phyloP scores from a whole-genome alignment of 2,888 invertebrate genomes.

The Mythimna pallens region DNA sequence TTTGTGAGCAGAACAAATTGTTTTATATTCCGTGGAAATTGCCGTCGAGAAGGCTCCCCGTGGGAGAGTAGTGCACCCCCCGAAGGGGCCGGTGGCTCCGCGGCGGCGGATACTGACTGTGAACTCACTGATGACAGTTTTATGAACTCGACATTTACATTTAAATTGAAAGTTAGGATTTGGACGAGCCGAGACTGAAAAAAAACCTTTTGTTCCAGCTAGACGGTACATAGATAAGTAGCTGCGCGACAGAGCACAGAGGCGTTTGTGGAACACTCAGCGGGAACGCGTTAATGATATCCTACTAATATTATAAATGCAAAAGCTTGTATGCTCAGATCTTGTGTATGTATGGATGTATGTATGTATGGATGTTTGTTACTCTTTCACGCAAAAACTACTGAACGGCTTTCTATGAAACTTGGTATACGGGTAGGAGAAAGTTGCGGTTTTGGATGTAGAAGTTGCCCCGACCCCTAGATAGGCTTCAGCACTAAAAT shows the following conservation, averaged over 20 bases:
- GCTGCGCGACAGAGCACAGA: too few relatives aligned
- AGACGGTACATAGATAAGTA: constrained; percentile 21
- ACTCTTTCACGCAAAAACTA: too few relatives aligned
- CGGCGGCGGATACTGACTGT: constrained; percentile 56
- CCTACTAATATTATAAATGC: neutral
- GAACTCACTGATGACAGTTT: constrained; percentile 74
- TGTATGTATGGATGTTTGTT: too few relatives aligned
- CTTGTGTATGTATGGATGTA: too few relatives aligned
- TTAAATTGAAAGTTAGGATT: constrained; percentile 75
- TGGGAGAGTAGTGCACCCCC: constrained; percentile 3
- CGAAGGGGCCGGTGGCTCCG: constrained; percentile 7
- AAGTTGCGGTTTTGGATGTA: neutral
- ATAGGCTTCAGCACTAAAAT: neutral
- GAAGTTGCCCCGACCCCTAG: too few relatives aligned
- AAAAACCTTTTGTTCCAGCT: constrained; percentile 48
- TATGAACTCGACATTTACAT: constrained; percentile 76
- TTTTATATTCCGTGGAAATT: constrained; percentile 73
- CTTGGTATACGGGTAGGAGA: too few relatives aligned
- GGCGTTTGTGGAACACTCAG: neutral
- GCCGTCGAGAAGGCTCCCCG: constrained; percentile 54
- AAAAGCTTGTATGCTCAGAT: too few relatives aligned
- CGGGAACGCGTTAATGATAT: neutral
- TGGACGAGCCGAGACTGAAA: constrained; percentile 49
- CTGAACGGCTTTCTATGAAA: too few relatives aligned
- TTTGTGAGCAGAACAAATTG: constrained; percentile 76